Conservation (phyloP, 2,797 vertebrate species). For the Sebastes variabilis region DNA sequence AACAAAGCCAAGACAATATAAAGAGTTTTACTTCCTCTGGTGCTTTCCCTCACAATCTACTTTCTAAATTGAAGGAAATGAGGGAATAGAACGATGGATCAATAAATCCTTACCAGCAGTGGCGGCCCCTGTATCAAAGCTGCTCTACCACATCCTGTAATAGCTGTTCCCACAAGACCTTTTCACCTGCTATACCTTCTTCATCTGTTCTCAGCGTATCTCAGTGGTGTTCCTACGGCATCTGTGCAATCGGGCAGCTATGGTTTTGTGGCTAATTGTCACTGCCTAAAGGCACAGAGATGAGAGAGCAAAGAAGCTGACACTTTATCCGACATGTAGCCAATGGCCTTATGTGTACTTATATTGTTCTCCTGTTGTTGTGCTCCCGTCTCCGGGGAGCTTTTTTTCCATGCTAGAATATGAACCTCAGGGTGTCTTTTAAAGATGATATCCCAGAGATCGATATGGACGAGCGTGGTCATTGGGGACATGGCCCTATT, state of each 20-base stretch:
- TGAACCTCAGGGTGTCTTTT: constrained; percentile 59
- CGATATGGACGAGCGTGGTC: constrained; percentile 61
- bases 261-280: constrained; percentile 50
- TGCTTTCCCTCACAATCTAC: constrained; percentile 37
- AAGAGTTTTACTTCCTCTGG: constrained; percentile 33
- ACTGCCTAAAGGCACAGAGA: constrained; percentile 46
- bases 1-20: constrained; percentile 55
- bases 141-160: constrained; percentile 54
- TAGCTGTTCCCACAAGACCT: constrained; percentile 57
- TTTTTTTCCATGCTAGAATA: constrained; percentile 27
- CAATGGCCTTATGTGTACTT: constrained; percentile 37
- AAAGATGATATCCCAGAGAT: constrained; percentile 71
- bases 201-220: constrained; percentile 48
- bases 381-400: constrained; percentile 36
- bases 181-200: constrained; percentile 51
- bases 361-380: constrained; percentile 55
- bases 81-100: constrained; percentile 49
- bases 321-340: constrained; percentile 47
- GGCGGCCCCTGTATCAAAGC: constrained; percentile 30
- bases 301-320: constrained; percentile 28
- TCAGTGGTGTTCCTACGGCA: constrained; percentile 37
- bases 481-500: constrained; percentile 54
- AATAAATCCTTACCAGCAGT: constrained; percentile 57
- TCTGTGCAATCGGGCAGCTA: constrained; percentile 28
- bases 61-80: constrained; percentile 62